Conservation (phyloP, 30 jellyfish, hydroid and myxozoan species). For the Clytia hemisphaerica region DNA sequence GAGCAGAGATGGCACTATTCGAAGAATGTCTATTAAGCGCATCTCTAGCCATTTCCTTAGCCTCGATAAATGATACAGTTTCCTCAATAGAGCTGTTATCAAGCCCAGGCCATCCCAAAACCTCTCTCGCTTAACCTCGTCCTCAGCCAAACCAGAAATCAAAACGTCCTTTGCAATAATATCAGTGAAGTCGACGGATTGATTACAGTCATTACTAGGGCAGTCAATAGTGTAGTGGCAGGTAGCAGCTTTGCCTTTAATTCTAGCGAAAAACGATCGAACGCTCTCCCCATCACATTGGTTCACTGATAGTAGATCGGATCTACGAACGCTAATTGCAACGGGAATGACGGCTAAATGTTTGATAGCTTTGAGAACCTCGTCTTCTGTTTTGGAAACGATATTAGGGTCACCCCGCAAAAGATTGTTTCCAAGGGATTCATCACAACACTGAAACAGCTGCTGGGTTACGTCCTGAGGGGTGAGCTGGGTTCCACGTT, state of each 20-base stretch:
- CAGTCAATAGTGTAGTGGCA: not conserved
- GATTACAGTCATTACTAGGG: not conserved
- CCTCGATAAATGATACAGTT: not conserved
- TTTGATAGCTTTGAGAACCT: not conserved
- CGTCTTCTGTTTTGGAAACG: not conserved
- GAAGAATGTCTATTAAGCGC: not conserved
- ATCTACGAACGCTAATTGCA: too few relatives aligned
- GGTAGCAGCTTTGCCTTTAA: too few relatives aligned
- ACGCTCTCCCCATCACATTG: too few relatives aligned
- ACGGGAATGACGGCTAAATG: not conserved
- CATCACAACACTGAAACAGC: slow-evolving; percentile 6
- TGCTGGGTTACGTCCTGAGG: not conserved
- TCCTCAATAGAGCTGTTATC: not conserved
- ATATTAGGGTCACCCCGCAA: not conserved
- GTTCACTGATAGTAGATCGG: too few relatives aligned
- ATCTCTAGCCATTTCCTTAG: slow-evolving; percentile 1
- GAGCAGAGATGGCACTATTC: too few relatives aligned
- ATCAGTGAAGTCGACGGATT: not conserved
- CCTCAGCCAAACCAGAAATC: not conserved
- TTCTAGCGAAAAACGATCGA: too few relatives aligned
- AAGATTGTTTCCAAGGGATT: not conserved
- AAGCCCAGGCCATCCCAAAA: not conserved
- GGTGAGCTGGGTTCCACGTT: slow-evolving; percentile 12
- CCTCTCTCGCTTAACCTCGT: not conserved
- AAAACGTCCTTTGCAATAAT: not conserved